Conservation (phyloP, 2,888 invertebrate species). For the Zygaena filipendulae region DNA sequence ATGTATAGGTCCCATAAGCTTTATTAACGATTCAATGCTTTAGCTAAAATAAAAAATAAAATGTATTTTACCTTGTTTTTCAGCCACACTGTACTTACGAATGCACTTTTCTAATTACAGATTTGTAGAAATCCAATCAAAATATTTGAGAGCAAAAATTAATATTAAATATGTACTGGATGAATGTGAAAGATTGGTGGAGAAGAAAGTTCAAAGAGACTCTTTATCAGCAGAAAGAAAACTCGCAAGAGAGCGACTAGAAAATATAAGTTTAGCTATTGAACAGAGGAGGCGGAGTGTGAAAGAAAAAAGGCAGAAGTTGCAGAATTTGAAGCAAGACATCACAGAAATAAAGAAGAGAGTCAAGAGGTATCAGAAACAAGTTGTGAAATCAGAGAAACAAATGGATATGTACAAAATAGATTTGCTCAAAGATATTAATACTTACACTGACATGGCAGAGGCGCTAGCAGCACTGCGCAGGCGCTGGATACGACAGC, state of each 20-base stretch:
- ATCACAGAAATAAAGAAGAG: slow-evolving; percentile 46
- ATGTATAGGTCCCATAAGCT: too few species aligned
- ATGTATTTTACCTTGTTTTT: too few species aligned
- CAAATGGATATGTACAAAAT: slow-evolving; percentile 38
- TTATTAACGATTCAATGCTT: too few species aligned
- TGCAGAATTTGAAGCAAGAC: slow-evolving; percentile 30
- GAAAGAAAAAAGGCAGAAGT: slow-evolving; percentile 33
- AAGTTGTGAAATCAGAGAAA: slow-evolving; percentile 41
- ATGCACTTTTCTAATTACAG: too few species aligned
- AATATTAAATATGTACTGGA: slow-evolving; percentile 68
- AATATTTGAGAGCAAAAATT: slow-evolving; percentile 66
- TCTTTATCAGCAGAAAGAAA: slow-evolving; percentile 47
- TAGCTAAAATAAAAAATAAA: too few species aligned
- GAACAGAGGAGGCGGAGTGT: slow-evolving; percentile 46
- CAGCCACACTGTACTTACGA: too few species aligned
- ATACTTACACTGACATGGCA: slow-evolving; percentile 34
- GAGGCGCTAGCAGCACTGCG: slow-evolving; percentile 40
- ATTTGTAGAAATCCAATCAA: slow-evolving; percentile 73
- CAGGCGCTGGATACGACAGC: slow-evolving; percentile 48
- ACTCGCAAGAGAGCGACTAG: slow-evolving; percentile 47
- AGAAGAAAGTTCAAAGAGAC: slow-evolving; percentile 45
- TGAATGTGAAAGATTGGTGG: slow-evolving; percentile 54
- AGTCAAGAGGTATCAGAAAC: slow-evolving; percentile 51
- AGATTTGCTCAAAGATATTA: slow-evolving; percentile 38
- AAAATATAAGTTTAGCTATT: slow-evolving; percentile 49